Base-by-base conservation (phyloP, 2,888 invertebrate species). In the Protonemura montana region DNA sequence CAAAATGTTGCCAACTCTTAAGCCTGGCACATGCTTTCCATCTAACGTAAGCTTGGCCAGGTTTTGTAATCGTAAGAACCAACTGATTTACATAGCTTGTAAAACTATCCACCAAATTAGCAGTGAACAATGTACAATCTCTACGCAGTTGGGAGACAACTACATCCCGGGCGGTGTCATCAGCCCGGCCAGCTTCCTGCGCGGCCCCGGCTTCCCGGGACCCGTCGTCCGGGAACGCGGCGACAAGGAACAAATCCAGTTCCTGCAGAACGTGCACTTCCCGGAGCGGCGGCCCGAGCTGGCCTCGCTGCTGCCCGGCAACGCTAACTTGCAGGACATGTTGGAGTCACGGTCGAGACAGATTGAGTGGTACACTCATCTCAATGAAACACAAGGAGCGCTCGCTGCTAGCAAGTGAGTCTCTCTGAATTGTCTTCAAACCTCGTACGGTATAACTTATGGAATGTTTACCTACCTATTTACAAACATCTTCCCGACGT, bases 241-340 rank as follows among this genome's bases (percentile, higher is more conserved):
- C 76, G 76, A 92, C 10, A 91, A 93, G 88, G 93, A 93, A 86
- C 90, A 92, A 86, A 93, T 93, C 87, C 93, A 93, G 89, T 94
- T 94, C 90, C 91, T 93, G 86, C 93, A 93, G 88, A 94, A 93
- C 89, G 93, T 93, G 3, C 93, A 94, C 90, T 93, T 93, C 88
- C 93, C 93, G 0, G 92, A 92, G 89, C 90, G 90, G 42, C 89
- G 89, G 35, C 87, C 84, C 25, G 76, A 83, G 26, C 26, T 41
- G 25, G 26, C 92, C 87, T 91, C 85, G 21, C 85, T 82, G n/a
- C 93, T 93, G 89, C 90, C 92, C 85, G 92, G 29, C 81, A 30
- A 30, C 81, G n/a, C 27, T 1, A 81, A 21, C n/a, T 6, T 81
- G 81, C 81, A 81, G 29, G 81, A 81, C 21, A 81, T 81, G 81